Percentiles rank a stretch among this genome's conserved stretches.
phyloP scores from a whole-genome alignment of 2,797 vertebrate genomes.

The Tokudaia tokunoshimensis region DNA sequence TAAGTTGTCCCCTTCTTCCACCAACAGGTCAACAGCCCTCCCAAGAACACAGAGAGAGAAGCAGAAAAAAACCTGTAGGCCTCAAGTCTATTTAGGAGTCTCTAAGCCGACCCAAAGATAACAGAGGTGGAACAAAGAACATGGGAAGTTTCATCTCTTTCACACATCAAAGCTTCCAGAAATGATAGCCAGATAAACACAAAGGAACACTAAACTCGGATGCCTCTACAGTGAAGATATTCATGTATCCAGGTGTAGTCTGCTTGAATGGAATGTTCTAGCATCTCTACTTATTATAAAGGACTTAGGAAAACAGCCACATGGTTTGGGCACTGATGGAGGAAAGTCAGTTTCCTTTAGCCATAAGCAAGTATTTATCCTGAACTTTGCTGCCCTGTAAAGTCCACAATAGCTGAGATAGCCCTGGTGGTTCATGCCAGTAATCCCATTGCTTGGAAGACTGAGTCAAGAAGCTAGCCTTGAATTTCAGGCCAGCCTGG shows the following conservation, averaged over 20 bases:
- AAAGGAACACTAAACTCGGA: background rate
- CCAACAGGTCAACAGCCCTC: background rate
- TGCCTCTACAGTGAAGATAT: background rate
- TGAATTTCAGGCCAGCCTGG: background rate
- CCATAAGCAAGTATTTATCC: background rate
- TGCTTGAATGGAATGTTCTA: background rate
- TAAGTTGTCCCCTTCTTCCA: background rate
- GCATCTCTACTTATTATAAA: background rate
- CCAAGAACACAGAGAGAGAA: background rate
- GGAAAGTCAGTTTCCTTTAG: background rate
- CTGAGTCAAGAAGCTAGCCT: background rate
- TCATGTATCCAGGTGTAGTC: background rate
- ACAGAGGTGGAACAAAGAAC: background rate
- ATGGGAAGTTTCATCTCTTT: background rate
- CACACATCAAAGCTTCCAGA: background rate
- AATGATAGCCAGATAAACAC: background rate
- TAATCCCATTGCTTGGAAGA: background rate
- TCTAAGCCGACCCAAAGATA: background rate
- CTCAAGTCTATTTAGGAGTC: background rate
- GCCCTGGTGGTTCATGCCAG: accelerated
- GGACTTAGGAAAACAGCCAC: background rate
- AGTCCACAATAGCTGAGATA: background rate
- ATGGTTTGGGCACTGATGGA: background rate
- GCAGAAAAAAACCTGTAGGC: background rate
- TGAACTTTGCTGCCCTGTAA: background rate